Conservation (phyloP, 1,140 invertebrate genomes). For the Tetramorium parvispinum region DNA sequence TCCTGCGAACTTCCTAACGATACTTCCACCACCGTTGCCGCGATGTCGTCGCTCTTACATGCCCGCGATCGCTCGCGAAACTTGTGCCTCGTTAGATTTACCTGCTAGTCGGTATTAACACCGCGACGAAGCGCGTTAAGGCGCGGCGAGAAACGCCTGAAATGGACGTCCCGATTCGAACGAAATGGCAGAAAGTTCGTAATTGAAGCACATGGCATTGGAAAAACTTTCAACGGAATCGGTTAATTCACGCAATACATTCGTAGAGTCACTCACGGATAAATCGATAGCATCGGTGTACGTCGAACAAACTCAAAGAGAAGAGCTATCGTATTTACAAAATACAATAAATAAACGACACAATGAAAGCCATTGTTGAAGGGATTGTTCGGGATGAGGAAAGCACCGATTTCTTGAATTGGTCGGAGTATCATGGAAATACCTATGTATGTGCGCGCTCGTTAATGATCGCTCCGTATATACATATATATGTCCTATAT, state of each 20-base stretch:
- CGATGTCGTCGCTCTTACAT: conserved; percentile 28
- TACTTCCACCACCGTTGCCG: conserved; percentile 25
- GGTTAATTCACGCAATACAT: background rate
- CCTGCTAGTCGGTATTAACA: conserved; percentile 19
- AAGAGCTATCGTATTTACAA: background rate
- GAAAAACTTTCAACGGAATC: conserved; percentile 11
- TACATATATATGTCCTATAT: background rate
- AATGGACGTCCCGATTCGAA: conserved; percentile 28
- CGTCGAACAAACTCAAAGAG: background rate
- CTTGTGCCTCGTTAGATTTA: conserved; percentile 58
- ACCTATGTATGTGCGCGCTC: no score
- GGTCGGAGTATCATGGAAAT: background rate
- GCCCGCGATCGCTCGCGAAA: conserved; percentile 43
- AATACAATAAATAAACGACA: background rate
- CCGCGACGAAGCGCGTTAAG: background rate
- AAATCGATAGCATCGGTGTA: background rate
- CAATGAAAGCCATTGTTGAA: no score
- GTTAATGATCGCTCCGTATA: background rate
- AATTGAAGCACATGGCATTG: conserved; percentile 15
- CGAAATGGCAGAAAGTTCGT: conserved; percentile 38
- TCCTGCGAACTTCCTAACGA: conserved; percentile 51
- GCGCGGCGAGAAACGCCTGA: background rate
- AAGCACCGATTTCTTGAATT: background rate
- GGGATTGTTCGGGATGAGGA: background rate
- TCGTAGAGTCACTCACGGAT: background rate